Evolutionary conservation across 1,140 invertebrate genomes (phyloP), one percentile per base, ranked within the genome.

Genomic region (Halesus radiatus): DNA sequence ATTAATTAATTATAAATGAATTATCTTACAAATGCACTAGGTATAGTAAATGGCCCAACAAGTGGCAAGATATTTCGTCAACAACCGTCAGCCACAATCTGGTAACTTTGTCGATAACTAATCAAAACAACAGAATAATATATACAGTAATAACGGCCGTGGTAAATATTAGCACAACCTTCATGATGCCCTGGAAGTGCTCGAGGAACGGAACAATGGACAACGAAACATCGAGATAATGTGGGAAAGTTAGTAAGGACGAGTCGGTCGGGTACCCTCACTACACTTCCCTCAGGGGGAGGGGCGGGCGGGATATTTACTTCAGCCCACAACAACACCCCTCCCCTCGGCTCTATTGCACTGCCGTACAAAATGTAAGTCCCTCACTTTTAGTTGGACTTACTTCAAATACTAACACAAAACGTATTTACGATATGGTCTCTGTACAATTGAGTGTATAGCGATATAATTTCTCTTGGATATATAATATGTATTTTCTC

Each of bases 131-230:
- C 37, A 64, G 13, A 64, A 37, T 66, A 76, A 62, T 72, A 80
- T 80, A 68, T 76, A 76, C 66, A 76, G 53, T 74, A 76, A 15
- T 54, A 29, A 22, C 52, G 68, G 45, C 64, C 45, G 22, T 26
- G 56, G 50, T 79, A 79, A 79, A 79, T 81, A 81, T 78, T 74
- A 81, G 73, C 78, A 79, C 78, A 79, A 79, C 78, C 78, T 60
- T 79, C 16, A 22, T 15, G 18, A 60, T 60, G 56, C 56, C 23
- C 23, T 60, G 56, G 20, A 60, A 60, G 23, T 60, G 56, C 23
- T 20, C 23, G 16, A 60, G 56, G 13, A 60, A 60, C 56, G 56
- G 56, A 60, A 60, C 56, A 18, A 60, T 45, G 37, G 37, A 45
- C 37, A 45, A 45, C 8, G 37, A 23, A 60, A 60, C 56, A 60